Conservation (phyloP, 2,113 vertebrate species). For the Caranx melampygus region DNA sequence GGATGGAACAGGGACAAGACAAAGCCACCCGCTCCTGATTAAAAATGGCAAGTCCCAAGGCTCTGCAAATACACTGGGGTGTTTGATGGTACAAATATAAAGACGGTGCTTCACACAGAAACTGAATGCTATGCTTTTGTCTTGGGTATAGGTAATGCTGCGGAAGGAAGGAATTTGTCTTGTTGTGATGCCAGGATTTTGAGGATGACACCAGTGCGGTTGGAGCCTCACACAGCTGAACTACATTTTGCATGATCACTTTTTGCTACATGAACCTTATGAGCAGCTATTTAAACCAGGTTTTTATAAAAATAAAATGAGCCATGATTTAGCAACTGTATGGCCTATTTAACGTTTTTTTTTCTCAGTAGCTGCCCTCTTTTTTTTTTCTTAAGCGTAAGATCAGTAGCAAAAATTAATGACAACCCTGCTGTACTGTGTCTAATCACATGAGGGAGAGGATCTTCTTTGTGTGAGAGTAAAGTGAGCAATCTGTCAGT, state of each 20-base stretch:
- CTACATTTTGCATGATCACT: constrained; percentile 16
- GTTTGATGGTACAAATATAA: constrained; percentile 60
- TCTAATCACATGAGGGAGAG: background rate
- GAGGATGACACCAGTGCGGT: constrained; percentile 23
- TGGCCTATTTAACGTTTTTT: constrained; percentile 4
- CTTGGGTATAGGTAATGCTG: constrained; percentile 18
- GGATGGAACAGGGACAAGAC: constrained; percentile 72
- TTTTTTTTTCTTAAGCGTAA: background rate
- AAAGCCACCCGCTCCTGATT: constrained; percentile 73
- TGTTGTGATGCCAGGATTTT: constrained; percentile 37
- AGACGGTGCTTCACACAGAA: constrained; percentile 42
- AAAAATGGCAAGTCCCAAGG: constrained; percentile 74
- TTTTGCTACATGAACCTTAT: constrained; percentile 18
- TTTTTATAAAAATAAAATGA: constrained; percentile 35
- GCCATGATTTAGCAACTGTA: constrained; percentile 28
- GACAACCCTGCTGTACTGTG: background rate
- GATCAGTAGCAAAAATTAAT: constrained; percentile 9
- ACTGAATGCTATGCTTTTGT: constrained; percentile 41
- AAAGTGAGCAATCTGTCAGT: constrained; percentile 1
- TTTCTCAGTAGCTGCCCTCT: background rate
- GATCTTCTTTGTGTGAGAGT: constrained; percentile 4
- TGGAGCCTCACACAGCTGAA: constrained; percentile 31
- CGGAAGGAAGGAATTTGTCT: constrained; percentile 26
- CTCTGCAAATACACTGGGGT: constrained; percentile 53
- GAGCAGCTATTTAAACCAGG: constrained; percentile 29